Base-by-base conservation (phyloP, 2,888 invertebrate species). In the Oxyteleia sp. region DNA sequence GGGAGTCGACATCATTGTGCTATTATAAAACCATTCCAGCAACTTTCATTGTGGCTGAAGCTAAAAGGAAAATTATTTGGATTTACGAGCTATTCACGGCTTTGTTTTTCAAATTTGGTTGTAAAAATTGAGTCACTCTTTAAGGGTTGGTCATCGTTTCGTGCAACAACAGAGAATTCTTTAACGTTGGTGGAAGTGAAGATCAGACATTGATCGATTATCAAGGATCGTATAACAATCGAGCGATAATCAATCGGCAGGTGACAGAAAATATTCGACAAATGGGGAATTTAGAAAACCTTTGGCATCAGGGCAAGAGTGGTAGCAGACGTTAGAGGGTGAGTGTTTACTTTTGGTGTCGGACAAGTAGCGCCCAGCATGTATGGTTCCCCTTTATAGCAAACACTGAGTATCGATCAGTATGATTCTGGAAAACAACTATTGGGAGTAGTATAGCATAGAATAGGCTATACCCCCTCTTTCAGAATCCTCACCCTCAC, bases 351-450 rank as follows among this genome's bases (percentile, higher is more conserved):
- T 90, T 91, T 92, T 90, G 90, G 90, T 91, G 90, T 91, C 91
- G 91, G 90, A 90, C 91, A 92, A 92, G 89, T 91, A 91, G 90
- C 90, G 90, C 90, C 90, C 89, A 87, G 89, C 89, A 90, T 91
- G 89, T 90, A 92, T 92, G 90, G 89, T 90, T 91, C 90, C 89
- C 90, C 91, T 89, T 91, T 92, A 92, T 92, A 90, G 92, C 93
- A 93, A 93, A 93, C 92, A 92, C 89, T 87, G 89, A 90, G 90
- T 93, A 93, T 93, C 93, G 93, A 93, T 92, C 93, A 92, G 92
- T 92, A 91, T 92, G 90, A 91, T 92, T 92, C 90, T 90, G 91
- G 92, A 92, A 93, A 93, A 93, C 92, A 92, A 93, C 91, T 90
- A 93, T 92, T 92, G 92, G 90, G 89, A 90, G 89, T 90, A 90